Conservation (phyloP, 2,888 invertebrate species). For the Sycophila texana region DNA sequence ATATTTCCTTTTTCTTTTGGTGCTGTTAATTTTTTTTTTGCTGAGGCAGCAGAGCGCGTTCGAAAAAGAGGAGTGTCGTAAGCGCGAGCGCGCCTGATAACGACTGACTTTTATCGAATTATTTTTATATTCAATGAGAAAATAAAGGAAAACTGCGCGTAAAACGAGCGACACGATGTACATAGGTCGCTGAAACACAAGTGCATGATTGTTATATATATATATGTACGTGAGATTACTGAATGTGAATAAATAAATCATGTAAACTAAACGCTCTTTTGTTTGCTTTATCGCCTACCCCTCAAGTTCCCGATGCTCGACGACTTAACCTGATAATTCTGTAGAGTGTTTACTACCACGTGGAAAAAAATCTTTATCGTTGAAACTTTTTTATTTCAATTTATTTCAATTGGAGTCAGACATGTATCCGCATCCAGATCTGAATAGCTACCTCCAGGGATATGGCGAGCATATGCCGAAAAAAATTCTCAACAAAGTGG, state of each 20-base stretch:
- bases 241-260: constrained; percentile 60
- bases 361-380: no score
- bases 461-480: constrained; percentile 59
- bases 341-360: no score
- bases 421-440: constrained; percentile 58
- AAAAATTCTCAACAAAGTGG: constrained; percentile 71
- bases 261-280: constrained; percentile 41
- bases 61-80: constrained; percentile 35
- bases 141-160: constrained; percentile 40
- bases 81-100: constrained; percentile 22
- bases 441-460: constrained; percentile 57
- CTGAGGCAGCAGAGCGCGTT: background rate
- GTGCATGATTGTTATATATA: constrained; percentile 54
- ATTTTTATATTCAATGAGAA: constrained; percentile 55
- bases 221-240: constrained; percentile 55
- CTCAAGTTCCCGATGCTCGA: background rate
- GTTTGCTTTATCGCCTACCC: constrained; percentile 26
- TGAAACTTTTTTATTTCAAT: background rate
- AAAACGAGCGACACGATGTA: constrained; percentile 35
- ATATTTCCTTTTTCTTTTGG: background rate
- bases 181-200: constrained; percentile 11
- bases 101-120: constrained; percentile 58
- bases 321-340: no score
- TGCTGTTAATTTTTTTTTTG: no score
- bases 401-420: background rate